Evolutionary conservation across 2,113 vertebrate genomes (phyloP).

Genomic region (Tragelaphus buxtoni): DNA sequence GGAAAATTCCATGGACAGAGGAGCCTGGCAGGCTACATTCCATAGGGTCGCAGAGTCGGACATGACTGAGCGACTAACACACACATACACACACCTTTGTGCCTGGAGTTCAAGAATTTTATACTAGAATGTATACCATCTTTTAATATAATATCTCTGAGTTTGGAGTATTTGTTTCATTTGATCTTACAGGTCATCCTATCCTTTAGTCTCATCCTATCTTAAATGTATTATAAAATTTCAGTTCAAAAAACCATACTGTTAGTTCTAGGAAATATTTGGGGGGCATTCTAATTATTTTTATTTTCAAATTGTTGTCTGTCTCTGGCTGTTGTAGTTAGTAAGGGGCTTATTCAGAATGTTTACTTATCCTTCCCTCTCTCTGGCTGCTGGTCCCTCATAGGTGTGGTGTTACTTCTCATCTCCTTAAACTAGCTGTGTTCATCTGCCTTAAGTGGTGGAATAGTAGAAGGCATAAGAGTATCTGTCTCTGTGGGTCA

Average conservation of each 20-base stretch:
- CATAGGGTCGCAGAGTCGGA: rapidly evolving
- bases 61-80: background rate
- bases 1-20: background rate
- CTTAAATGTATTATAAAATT: background rate
- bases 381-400: background rate
- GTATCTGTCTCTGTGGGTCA: background rate
- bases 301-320: background rate
- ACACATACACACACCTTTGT: background rate
- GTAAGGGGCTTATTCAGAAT: background rate
- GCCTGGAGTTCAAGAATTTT: background rate
- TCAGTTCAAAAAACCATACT: background rate
- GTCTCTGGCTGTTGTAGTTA: background rate
- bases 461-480: background rate
- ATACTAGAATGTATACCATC: background rate
- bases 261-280: background rate
- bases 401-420: background rate
- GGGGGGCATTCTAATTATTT: background rate
- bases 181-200: background rate
- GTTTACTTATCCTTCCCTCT: background rate
- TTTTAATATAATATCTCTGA: background rate
- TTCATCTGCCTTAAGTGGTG: background rate
- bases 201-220: background rate
- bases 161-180: background rate
- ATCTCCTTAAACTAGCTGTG: background rate
- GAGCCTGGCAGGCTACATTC: background rate